A percentile compares a stretch with the other conserved stretches of the same genome.
Conservation (phyloP, 1,140 invertebrate genomes). For the Babylonia areolata region DNA sequence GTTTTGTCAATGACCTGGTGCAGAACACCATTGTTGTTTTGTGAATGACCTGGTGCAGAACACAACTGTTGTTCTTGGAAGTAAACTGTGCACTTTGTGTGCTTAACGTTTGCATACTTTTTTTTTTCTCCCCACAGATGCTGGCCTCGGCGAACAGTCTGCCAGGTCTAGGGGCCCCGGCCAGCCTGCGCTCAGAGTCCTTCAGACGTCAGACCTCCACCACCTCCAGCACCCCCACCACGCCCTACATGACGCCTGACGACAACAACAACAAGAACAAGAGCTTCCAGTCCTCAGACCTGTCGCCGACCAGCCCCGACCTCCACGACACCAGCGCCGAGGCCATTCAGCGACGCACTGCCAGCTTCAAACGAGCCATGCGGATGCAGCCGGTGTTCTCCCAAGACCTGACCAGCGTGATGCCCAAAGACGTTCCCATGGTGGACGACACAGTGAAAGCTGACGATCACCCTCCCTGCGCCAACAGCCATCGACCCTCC, state of each 20-base stretch:
- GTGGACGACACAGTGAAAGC: not conserved
- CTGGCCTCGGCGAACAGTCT: slow-evolving; percentile 1
- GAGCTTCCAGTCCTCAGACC: not conserved
- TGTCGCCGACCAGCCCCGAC: not conserved
- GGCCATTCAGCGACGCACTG: slow-evolving; percentile 39
- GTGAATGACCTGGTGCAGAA: too few species aligned
- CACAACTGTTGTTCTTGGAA: too few species aligned
- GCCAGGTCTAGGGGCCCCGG: not conserved
- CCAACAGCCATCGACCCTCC: not conserved
- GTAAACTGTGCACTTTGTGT: too few species aligned
- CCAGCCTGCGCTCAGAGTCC: not conserved
- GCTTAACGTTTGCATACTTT: not conserved
- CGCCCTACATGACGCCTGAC: not conserved
- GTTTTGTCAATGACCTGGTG: too few species aligned
- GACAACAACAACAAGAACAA: slow-evolving; percentile 22
- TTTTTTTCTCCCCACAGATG: not conserved
- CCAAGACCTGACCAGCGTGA: slow-evolving; percentile 31
- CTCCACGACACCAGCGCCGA: not conserved
- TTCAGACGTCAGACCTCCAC: not conserved
- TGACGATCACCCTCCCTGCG: not conserved
- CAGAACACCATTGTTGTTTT: too few species aligned
- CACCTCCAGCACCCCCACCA: slow-evolving; percentile 2
- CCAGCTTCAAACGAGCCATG: slow-evolving; percentile 57
- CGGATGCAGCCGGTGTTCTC: slow-evolving; percentile 52
- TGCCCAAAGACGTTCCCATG: not conserved